These are phyloP conservation scores for Drymodes brunneopygia DNA, from an alignment of 2,113 vertebrate genomes.

Conservation along the genomic window DNA sequence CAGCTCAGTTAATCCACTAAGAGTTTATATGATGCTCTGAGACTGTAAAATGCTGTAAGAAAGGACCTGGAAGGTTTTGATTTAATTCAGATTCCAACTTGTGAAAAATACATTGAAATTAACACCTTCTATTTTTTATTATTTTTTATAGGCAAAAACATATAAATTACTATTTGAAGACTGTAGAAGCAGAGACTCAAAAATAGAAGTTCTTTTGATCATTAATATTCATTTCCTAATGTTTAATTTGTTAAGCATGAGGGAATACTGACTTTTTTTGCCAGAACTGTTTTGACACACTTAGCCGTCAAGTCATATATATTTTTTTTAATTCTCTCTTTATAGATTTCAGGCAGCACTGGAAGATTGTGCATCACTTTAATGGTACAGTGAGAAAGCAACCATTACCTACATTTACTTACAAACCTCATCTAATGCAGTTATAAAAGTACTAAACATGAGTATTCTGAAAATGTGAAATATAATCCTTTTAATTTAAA, in stretches of 20 bases:
- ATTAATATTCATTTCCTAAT: constrained; percentile 47
- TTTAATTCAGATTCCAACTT: neutral
- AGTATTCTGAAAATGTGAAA: neutral
- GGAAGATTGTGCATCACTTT: neutral
- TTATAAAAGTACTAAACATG: neutral
- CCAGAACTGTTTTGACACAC: neutral
- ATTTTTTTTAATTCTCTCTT: neutral
- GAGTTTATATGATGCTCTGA: neutral
- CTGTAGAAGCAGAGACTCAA: neutral
- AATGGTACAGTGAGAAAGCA: neutral
- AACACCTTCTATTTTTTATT: neutral
- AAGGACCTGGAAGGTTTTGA: neutral
- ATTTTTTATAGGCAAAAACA: neutral
- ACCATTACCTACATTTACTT: constrained; percentile 24
- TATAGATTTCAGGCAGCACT: constrained; percentile 21
- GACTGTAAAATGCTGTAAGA: neutral
- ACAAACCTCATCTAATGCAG: neutral
- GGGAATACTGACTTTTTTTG: neutral
- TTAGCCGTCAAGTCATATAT: neutral
- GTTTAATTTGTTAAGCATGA: constrained; percentile 55
- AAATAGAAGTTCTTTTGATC: constrained; percentile 17
- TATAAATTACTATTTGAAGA: neutral
- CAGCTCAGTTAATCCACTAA: constrained; percentile 1
- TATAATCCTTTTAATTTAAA: constrained; percentile 1
- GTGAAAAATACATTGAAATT: neutral